Conservation (phyloP, 2,113 vertebrate species). For the Proterorhinus semilunaris region DNA sequence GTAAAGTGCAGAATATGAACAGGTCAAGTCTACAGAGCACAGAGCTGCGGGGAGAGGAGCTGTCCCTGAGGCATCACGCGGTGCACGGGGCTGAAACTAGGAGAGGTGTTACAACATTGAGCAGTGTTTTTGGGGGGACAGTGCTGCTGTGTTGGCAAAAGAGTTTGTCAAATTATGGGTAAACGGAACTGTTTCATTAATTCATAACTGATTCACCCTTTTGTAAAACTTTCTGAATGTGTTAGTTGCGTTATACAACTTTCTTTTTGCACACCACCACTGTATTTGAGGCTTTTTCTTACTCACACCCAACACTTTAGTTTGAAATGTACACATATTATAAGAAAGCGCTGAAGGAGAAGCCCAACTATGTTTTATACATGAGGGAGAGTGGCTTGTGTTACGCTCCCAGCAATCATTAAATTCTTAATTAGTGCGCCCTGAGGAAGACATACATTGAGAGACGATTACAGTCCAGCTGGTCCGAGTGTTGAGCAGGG, state of each 20-base stretch:
- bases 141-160: background rate
- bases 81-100: slow-evolving; percentile 18
- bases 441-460: slow-evolving; percentile 61
- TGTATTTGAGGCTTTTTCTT: background rate
- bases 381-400: slow-evolving; percentile 66
- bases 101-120: slow-evolving; percentile 6
- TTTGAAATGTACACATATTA: slow-evolving; percentile 42
- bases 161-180: background rate
- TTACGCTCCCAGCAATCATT: slow-evolving; percentile 75
- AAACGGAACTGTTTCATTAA: background rate
- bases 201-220: background rate
- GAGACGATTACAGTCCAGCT: slow-evolving; percentile 59
- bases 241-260: background rate
- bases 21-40: slow-evolving; percentile 7
- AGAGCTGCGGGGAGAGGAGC: slow-evolving; percentile 13
- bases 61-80: slow-evolving; percentile 16
- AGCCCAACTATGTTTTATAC: slow-evolving; percentile 67
- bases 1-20: slow-evolving; percentile 24
- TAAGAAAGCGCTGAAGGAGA: background rate
- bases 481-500: slow-evolving; percentile 30
- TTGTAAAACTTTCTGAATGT: background rate
- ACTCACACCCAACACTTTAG: slow-evolving; percentile 43
- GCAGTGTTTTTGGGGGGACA: background rate
- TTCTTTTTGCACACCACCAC: background rate
- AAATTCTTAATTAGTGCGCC: slow-evolving; percentile 75